phyloP scores from a whole-genome alignment of 2,888 invertebrate genomes.

The Acrocyrtus sp. region DNA sequence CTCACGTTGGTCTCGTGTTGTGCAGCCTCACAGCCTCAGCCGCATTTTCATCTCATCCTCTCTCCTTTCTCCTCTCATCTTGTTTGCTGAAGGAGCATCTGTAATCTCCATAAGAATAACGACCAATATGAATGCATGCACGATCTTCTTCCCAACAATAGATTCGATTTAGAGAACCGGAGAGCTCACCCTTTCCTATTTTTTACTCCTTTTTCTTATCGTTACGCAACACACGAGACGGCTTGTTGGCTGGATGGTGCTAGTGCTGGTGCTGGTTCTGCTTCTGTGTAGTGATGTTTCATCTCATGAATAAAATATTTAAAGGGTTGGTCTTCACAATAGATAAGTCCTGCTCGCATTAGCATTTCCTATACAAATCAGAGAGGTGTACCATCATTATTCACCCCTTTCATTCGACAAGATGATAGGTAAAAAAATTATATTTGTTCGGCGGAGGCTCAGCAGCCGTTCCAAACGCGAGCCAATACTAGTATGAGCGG shows the following conservation, averaged over 20 bases:
- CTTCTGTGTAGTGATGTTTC: constrained; percentile 3
- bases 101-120: no score
- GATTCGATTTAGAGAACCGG: no score
- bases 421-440: constrained; percentile 10
- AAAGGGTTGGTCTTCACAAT: constrained; percentile 35
- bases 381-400: constrained; percentile 29
- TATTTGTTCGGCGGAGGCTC: no score
- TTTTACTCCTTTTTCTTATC: constrained; percentile 3
- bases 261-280: constrained; percentile 24
- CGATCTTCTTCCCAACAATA: constrained; percentile 7
- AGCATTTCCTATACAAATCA: constrained; percentile 40
- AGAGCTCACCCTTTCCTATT: constrained; percentile 30
- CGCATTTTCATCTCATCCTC: no score
- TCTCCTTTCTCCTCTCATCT: neutral
- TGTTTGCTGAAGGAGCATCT: neutral
- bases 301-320: constrained; percentile 40
- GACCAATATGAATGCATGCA: constrained; percentile 22
- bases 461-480: neutral
- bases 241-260: no score
- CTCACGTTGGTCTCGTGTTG: constrained; percentile 29
- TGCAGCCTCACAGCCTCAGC: constrained; percentile 13
- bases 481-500: no score
- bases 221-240: constrained; percentile 25
- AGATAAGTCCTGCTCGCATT: constrained; percentile 20
- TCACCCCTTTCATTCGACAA: constrained; percentile 1